Base-by-base conservation (phyloP, 1,140 invertebrate genomes). In the Pseudomyrmex sp. region DNA sequence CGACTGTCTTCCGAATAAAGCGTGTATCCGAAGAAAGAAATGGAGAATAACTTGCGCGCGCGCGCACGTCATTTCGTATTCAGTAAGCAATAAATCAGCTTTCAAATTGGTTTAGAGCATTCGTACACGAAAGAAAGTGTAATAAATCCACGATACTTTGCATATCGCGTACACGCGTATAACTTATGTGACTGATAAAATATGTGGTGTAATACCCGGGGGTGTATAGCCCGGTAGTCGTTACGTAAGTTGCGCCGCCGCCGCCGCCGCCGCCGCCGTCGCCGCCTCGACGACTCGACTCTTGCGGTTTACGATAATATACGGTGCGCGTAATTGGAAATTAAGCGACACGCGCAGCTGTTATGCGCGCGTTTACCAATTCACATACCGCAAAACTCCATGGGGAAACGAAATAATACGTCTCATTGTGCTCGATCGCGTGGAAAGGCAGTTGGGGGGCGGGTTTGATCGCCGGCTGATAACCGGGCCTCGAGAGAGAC, bases 391-490 rank as follows among this genome's bases (percentile, higher is more conserved):
- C 56, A 59, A 59, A 72, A 48, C 54, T 72, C 35, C 2, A 26
- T 2, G 18, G 13, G 5, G 66, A 59, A 35, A 26, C 44, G 54
- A 72, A 70, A 70, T 80, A 80, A 80, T 61, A 72, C 61, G 23
- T 80, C 54, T 70, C 66, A 80, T 80, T 72, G 76, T 70, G n/a
- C 20, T 13, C 44, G 54, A 70, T 80, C 44, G 76, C 76, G 76
- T 80, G 76, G 76, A 72, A 72, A 80, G 66, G 76, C 54, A 35
- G 66, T 35, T 35, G 0, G 7, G 35, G 35, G 35, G 7, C 35
- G 35, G 35, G 35, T 23, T 59, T 18, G 76, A 72, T 80, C 7
- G 54, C 48, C 26, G 23, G 18, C n/a, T 8, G 76, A 80, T 80
- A 58, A 54, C 44, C 44, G 54, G 35, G 7, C 7, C 46, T 48